phyloP scores from a whole-genome alignment of 2,113 vertebrate species.

The Vulpes vulpes region DNA sequence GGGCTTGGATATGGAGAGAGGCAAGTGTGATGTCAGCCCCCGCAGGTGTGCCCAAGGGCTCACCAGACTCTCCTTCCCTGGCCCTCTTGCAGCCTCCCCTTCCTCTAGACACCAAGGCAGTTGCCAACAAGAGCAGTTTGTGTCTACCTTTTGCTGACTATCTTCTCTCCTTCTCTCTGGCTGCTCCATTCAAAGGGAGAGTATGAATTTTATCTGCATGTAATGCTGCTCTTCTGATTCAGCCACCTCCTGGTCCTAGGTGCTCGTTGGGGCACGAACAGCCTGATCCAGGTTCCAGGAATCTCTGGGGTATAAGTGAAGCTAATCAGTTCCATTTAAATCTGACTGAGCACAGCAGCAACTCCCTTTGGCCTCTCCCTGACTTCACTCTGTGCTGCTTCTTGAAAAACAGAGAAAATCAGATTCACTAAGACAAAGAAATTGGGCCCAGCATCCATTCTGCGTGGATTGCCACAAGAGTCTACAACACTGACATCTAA shows the following conservation, averaged over 20 bases:
- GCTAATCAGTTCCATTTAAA: not conserved
- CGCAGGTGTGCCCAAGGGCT: rapidly evolving
- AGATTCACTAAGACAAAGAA: not conserved
- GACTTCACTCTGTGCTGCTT: not conserved
- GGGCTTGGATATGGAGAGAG: not conserved
- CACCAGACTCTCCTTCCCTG: not conserved
- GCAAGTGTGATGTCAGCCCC: not conserved
- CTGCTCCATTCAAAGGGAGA: not conserved
- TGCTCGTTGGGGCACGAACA: not conserved
- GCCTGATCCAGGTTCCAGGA: not conserved
- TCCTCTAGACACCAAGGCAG: not conserved
- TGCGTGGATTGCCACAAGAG: not conserved
- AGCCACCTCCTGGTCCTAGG: not conserved
- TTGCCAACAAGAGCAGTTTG: not conserved
- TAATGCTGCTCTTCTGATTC: not conserved
- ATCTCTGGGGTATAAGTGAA: not conserved
- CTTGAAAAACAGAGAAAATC: not conserved
- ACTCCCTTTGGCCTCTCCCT: not conserved
- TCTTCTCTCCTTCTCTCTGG: not conserved
- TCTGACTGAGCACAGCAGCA: not conserved
- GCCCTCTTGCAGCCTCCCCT: not conserved
- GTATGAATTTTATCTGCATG: not conserved
- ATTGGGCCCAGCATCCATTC: not conserved
- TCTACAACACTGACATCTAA: not conserved
- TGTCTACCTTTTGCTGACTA: not conserved